Percentiles rank a stretch among this genome's conserved stretches.
Evolutionary conservation across 2,113 vertebrate genomes (phyloP).

Genomic region (Entomyzon cyanotis): DNA sequence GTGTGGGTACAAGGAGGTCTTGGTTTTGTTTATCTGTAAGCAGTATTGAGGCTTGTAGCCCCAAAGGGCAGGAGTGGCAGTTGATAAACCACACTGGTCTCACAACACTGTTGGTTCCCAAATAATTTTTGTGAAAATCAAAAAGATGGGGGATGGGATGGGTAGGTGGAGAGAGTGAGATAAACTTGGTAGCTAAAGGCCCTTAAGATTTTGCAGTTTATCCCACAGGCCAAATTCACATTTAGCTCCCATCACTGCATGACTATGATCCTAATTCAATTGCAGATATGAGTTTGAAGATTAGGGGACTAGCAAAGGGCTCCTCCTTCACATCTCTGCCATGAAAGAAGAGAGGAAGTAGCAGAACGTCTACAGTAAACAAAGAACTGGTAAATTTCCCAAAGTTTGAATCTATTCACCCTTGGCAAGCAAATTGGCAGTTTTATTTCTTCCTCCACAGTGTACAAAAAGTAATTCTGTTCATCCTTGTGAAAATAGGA

Average conservation of each 20-base stretch:
- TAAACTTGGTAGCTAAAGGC: neutral
- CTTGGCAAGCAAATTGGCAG: neutral
- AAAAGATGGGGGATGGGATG: neutral
- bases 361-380: neutral
- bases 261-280: neutral
- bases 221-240: neutral
- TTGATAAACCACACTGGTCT: neutral
- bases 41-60: neutral
- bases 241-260: neutral
- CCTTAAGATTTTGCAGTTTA: neutral
- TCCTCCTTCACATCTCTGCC: neutral
- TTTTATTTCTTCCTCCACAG: neutral
- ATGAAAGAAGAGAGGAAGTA: neutral
- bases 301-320: neutral
- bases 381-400: neutral
- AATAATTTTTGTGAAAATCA: neutral
- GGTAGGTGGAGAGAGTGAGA: neutral
- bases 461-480: neutral
- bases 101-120: neutral
- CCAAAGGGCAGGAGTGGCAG: neutral
- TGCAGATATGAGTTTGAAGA: neutral
- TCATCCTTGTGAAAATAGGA: neutral
- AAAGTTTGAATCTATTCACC: neutral
- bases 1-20: neutral
- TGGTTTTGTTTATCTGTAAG: neutral